Conservation (phyloP, 64 coral and sea anemone species). For the Montipora cactus region DNA sequence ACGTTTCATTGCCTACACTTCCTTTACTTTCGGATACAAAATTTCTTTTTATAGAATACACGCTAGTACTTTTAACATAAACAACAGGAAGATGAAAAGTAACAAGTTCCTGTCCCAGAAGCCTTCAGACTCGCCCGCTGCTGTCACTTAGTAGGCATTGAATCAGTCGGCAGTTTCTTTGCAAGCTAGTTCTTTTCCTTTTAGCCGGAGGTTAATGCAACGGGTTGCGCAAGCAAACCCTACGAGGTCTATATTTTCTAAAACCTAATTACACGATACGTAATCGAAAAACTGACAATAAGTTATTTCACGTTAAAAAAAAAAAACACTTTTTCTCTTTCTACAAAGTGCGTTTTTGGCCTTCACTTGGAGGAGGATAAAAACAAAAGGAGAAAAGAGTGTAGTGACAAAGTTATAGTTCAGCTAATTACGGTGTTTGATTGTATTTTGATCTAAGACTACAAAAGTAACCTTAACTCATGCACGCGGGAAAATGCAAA, state of each 20-base stretch:
- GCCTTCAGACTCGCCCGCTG: background rate
- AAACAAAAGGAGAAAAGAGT: too few species aligned
- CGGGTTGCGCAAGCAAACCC: background rate
- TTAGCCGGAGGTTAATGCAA: background rate
- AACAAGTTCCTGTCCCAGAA: background rate
- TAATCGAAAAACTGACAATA: background rate
- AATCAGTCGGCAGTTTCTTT: background rate
- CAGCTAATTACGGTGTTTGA: too few species aligned
- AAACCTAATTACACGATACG: background rate
- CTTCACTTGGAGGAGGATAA: too few species aligned
- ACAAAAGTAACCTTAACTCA: too few species aligned
- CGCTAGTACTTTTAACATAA: background rate
- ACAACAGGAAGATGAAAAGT: constrained; percentile 23
- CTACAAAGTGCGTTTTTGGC: too few species aligned
- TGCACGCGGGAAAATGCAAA: too few species aligned
- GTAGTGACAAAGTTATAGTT: too few species aligned
- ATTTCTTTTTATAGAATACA: background rate
- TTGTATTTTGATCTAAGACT: too few species aligned
- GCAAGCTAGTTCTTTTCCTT: background rate
- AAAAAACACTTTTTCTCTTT: background rate
- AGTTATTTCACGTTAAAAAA: background rate
- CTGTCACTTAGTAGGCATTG: background rate
- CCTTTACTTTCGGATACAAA: background rate
- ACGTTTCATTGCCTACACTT: background rate
- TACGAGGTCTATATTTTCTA: background rate